Evolutionary conservation across 2,797 vertebrate species (phyloP).

Genomic region (Sphaeramia orbicularis): DNA sequence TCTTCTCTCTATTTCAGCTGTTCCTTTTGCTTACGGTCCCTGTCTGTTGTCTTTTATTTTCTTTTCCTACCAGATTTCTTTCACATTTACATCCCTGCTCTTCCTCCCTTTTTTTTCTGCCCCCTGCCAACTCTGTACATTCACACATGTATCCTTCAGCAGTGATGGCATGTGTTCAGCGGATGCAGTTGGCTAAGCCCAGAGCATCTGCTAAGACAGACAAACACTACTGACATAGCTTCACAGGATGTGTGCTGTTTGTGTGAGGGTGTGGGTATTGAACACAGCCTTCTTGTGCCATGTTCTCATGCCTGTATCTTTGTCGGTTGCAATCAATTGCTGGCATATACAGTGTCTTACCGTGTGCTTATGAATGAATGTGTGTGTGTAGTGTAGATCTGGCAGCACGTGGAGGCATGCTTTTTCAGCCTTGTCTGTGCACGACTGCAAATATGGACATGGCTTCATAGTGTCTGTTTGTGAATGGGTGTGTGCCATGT

Average conservation of each 20-base stretch:
- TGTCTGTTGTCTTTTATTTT: conserved; percentile 32
- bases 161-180: conserved; percentile 66
- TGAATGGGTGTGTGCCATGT: conserved; percentile 39
- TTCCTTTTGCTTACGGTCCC: conserved; percentile 14
- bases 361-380: conserved; percentile 68
- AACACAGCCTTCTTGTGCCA: conserved; percentile 24
- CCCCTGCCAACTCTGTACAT: conserved; percentile 15
- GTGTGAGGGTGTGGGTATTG: conserved; percentile 13
- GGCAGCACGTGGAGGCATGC: conserved; percentile 43
- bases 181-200: conserved; percentile 69
- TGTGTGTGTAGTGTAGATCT: conserved; percentile 42
- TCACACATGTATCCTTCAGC: conserved; percentile 50
- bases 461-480: conserved; percentile 36
- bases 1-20: conserved; percentile 13
- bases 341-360: conserved; percentile 34
- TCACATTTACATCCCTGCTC: conserved; percentile 36
- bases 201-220: conserved; percentile 71
- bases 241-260: conserved; percentile 31
- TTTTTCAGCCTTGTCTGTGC: conserved; percentile 48
- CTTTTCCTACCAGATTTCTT: conserved; percentile 21
- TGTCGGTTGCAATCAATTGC: conserved; percentile 46
- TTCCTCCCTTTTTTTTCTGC: conserved; percentile 23
- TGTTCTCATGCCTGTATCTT: conserved; percentile 43
- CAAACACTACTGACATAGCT: conserved; percentile 49
- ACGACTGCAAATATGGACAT: conserved; percentile 38